phyloP scores from a whole-genome alignment of 1,140 invertebrate species.

The Drosophila varians region DNA sequence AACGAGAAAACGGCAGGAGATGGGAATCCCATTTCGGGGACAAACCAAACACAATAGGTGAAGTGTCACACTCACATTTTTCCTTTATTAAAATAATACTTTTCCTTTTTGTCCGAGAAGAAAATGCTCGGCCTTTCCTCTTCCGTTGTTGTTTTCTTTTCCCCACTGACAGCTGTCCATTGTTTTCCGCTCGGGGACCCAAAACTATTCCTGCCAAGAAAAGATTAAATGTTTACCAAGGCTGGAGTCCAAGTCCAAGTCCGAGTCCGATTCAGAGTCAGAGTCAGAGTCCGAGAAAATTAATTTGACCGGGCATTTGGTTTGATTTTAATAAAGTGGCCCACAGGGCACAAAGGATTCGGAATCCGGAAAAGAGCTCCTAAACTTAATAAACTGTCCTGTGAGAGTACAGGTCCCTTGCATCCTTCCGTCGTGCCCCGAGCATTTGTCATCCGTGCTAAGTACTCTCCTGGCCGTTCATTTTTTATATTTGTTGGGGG shows the following conservation, averaged over 20 bases:
- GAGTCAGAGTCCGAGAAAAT: constrained; percentile 43
- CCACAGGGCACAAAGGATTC: constrained; percentile 28
- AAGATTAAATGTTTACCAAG: constrained; percentile 73
- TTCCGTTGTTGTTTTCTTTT: background rate
- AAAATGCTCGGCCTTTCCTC: background rate
- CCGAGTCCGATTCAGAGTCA: too few species aligned
- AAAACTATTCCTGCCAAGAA: constrained; percentile 31
- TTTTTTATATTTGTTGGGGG: constrained; percentile 30
- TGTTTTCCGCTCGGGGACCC: background rate
- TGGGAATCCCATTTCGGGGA: constrained; percentile 16
- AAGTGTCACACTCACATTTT: constrained; percentile 78
- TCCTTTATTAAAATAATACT: constrained; percentile 76
- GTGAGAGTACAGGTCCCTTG: background rate
- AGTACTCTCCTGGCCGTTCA: constrained; percentile 59
- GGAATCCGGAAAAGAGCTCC: constrained; percentile 17
- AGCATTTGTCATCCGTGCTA: constrained; percentile 75
- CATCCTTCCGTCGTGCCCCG: constrained; percentile 5
- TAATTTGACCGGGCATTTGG: constrained; percentile 69
- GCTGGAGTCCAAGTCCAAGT: background rate
- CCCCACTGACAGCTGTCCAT: constrained; percentile 66
- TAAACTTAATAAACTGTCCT: constrained; percentile 70
- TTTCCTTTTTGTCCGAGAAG: background rate
- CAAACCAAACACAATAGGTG: constrained; percentile 54
- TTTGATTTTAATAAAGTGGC: constrained; percentile 82
- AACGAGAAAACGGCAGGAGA: background rate